These are phyloP conservation scores for Autographa gamma DNA, from an alignment of 2,888 invertebrate genomes.

Conservation along the genomic window DNA sequence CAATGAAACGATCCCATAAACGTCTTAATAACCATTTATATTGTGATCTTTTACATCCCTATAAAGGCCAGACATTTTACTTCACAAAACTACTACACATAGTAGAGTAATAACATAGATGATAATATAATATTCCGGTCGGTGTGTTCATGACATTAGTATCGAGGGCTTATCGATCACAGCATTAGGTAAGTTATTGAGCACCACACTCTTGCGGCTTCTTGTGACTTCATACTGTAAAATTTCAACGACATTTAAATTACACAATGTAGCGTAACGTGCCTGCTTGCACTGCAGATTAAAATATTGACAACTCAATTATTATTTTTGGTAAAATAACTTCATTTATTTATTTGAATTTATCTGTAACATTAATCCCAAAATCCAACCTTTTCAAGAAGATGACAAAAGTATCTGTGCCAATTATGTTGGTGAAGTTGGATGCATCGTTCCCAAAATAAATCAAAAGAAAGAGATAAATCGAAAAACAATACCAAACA, in stretches of 20 bases:
- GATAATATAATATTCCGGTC: not conserved
- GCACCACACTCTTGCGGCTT: constrained; percentile 55
- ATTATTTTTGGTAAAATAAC: too few species aligned
- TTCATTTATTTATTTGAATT: too few species aligned
- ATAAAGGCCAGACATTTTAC: too few species aligned
- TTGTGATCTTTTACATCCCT: not conserved
- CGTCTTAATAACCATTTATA: constrained; percentile 22
- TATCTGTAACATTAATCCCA: too few species aligned
- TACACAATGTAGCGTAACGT: not conserved
- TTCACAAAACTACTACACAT: too few species aligned
- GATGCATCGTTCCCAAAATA: not conserved
- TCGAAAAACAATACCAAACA: not conserved
- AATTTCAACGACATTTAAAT: constrained; percentile 14
- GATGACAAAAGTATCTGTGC: too few species aligned
- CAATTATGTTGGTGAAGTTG: too few species aligned
- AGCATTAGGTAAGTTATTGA: constrained; percentile 49
- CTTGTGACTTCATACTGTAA: constrained; percentile 46
- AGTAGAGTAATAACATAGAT: too few species aligned
- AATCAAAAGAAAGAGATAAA: not conserved
- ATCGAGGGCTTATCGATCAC: constrained; percentile 55
- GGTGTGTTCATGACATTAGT: constrained; percentile 22
- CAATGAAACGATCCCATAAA: constrained; percentile 5
- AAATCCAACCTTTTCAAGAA: too few species aligned
- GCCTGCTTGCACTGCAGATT: not conserved
- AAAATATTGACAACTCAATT: too few species aligned